phyloP scores from a whole-genome alignment of 2,113 vertebrate genomes.

The Rattus rattus region DNA sequence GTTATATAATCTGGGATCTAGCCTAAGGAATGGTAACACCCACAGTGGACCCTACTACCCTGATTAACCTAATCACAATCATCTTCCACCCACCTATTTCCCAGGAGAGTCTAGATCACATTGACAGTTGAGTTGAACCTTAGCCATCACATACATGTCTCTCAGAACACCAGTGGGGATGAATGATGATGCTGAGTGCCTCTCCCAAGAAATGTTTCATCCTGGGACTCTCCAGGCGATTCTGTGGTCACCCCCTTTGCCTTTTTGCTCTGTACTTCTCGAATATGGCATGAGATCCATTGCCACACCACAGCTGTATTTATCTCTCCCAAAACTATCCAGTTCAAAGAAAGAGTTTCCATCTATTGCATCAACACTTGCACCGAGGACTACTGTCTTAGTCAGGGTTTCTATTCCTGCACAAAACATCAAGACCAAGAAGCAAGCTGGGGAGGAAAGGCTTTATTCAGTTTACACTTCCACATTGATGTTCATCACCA shows the following conservation, averaged over 20 bases:
- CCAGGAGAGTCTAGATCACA: too few species aligned
- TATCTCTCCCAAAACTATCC: not conserved
- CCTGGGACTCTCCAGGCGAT: too few species aligned
- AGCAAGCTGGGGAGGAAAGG: too few species aligned
- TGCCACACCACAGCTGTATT: not conserved
- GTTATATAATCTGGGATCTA: too few species aligned
- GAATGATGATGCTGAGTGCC: not conserved
- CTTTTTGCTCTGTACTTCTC: not conserved
- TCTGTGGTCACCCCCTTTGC: rapidly evolving
- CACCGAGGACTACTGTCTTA: not conserved
- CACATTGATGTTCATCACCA: too few species aligned
- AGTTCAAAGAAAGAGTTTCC: not conserved
- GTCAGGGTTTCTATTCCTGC: too few species aligned
- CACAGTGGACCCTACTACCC: not conserved
- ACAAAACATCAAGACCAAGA: too few species aligned
- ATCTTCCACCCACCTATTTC: too few species aligned
- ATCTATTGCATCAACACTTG: not conserved
- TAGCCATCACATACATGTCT: not conserved
- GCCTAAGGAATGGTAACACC: not conserved
- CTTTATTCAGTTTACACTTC: too few species aligned
- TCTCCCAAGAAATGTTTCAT: too few species aligned
- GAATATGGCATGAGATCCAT: not conserved
- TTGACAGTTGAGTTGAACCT: not conserved
- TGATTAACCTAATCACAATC: not conserved
- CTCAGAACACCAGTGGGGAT: not conserved